Evolutionary conservation across 30 jellyfish, hydroid and myxozoan species (phyloP), one percentile per base, ranked within the genome.

Genomic region (Phacellophora camtschatica): DNA sequence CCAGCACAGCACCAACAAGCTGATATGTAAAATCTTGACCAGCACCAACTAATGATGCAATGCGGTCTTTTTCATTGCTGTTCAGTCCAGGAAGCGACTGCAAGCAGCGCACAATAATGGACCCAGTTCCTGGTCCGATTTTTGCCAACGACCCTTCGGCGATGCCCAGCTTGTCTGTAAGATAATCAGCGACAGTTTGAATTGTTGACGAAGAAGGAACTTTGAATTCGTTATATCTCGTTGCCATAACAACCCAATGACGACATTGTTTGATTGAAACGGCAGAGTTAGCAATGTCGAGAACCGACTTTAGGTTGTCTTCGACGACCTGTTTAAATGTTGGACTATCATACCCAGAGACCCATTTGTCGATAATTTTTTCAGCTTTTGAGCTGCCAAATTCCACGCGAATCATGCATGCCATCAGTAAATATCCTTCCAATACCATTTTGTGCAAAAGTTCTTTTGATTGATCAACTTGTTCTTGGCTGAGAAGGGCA

Each of bases 161-260:
- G 7, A 80, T 80, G 37, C 71, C 72, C 63, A 80, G 71, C 59
- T 80, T 80, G 68, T 80, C 91, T 4, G 91, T 80, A 24, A 80
- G 68, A 31, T 80, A 80, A 24, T 64, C 84, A 18, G 55, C 36
- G 10, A 80, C 66, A 29, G 41, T 80, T 34, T 80, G 84, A 18
- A 56, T 43, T 25, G 70, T 50, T 4, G 83, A 11, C 0, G 50
- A 10, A 5, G 81, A 43, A 2, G 91, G 91, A 16, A 80, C 91
- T 8, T 80, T 76, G 59, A 80, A 64, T 41, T 80, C 91, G 9
- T 70, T 70, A 37, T 80, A 80, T 67, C 91, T 36, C 34, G 91
- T 80, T 54, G 91, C 91, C 91, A 80, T 80, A 42, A 80, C 91
- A 16, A 80, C 91, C 91, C 91, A 80, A 46, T 80, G 91, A 30